Conservation (phyloP, 2,888 invertebrate species). For the Aspidiotus rigidus region DNA sequence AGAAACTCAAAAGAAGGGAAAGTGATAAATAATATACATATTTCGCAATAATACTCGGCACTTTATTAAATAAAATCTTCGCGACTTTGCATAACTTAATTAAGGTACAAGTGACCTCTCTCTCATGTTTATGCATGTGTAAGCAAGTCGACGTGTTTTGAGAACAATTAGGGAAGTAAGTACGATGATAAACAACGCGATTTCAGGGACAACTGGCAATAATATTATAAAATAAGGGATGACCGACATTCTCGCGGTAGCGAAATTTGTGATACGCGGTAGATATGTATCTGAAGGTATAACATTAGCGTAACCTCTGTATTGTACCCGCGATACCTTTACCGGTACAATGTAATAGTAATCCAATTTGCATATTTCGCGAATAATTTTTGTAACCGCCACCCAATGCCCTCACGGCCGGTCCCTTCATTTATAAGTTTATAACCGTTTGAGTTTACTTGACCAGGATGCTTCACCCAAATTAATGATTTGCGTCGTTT, state of each 20-base stretch:
- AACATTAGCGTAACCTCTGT: slow-evolving; percentile 29
- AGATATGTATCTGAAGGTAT: slow-evolving; percentile 33
- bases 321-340: slow-evolving; percentile 10
- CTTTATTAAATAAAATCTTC: slow-evolving; percentile 29
- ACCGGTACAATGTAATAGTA: slow-evolving; percentile 27
- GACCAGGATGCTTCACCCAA: slow-evolving; percentile 16
- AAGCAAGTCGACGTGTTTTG: slow-evolving; percentile 30
- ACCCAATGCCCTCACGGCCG: slow-evolving; percentile 9
- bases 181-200: slow-evolving; percentile 33
- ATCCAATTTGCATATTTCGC: slow-evolving; percentile 32
- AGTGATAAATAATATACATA: not conserved
- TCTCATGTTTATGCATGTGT: slow-evolving; percentile 23
- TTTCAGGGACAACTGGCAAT: slow-evolving; percentile 33
- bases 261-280: slow-evolving; percentile 27
- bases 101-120: slow-evolving; percentile 28
- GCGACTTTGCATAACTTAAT: slow-evolving; percentile 18
- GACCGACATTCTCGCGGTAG: slow-evolving; percentile 21
- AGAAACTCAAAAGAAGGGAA: no score
- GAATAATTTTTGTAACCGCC: slow-evolving; percentile 26
- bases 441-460: slow-evolving; percentile 25
- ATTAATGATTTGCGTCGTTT: slow-evolving; percentile 31
- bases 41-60: not conserved
- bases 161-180: slow-evolving; percentile 29
- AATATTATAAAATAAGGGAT: slow-evolving; percentile 29
- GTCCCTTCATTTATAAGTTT: slow-evolving; percentile 32